A percentile compares a stretch with the other conserved stretches of the same genome.
Conservation (phyloP, 2,797 vertebrate species). For the Phylloscopus collybita region DNA sequence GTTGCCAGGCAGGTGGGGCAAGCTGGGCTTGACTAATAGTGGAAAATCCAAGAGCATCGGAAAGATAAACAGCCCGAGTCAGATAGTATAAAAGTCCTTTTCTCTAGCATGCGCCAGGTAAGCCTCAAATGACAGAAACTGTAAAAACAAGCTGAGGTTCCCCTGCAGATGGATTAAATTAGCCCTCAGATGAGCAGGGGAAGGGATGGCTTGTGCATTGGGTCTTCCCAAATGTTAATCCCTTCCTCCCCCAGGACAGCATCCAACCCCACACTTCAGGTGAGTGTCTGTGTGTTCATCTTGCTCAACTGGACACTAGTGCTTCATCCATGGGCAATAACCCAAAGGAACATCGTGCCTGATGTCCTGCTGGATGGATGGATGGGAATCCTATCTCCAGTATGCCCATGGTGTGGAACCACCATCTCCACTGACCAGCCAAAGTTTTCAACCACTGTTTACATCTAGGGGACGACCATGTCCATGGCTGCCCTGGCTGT, state of each 20-base stretch:
- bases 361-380: neutral
- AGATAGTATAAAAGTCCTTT: constrained; percentile 82
- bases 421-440: neutral
- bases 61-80: constrained; percentile 78
- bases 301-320: neutral
- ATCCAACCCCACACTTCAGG: neutral
- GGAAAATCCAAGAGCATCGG: constrained; percentile 77
- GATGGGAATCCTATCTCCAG: neutral
- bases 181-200: constrained; percentile 68
- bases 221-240: constrained; percentile 53
- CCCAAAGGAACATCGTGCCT: neutral
- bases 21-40: constrained; percentile 67
- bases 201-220: constrained; percentile 7
- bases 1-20: constrained; percentile 70
- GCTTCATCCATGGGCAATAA: neutral
- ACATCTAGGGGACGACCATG: neutral
- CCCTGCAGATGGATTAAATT: constrained; percentile 77
- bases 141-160: constrained; percentile 75
- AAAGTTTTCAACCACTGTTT: neutral
- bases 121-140: constrained; percentile 78
- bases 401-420: neutral
- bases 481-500: neutral
- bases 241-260: constrained; percentile 43
- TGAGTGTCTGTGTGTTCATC: neutral
- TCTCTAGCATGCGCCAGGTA: constrained; percentile 78